Evolutionary conservation across 2,797 vertebrate genomes (phyloP), one percentile per base, ranked within the genome.

Genomic region (Tadarida brasiliensis): DNA sequence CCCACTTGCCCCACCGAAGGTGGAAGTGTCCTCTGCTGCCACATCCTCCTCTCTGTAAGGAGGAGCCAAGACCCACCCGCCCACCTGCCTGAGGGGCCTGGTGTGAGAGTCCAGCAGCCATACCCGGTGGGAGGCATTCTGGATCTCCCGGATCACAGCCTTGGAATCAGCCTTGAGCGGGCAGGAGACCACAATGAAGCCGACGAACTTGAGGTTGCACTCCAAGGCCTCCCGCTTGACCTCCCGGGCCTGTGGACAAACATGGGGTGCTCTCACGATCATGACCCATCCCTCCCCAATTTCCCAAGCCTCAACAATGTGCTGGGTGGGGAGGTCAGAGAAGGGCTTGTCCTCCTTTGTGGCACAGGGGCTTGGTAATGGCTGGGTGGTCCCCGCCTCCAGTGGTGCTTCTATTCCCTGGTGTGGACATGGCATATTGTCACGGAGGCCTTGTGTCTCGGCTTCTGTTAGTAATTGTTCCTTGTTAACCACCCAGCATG

Each of bases 131-230:
- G 99, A 99, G 0, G 99, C 99, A 0, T 99, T 99, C 97, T 99
- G 99, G 97, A 99, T 99, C 98, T 99, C 99, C 71, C 98, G 98
- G 98, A 99, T 99, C 76, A 99, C 99, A 0, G 99, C 97, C 96
- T 99, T 99, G 96, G 99, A 99, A 97, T 99, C 99, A 0, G 95
- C 98, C 98, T 99, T 99, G 70, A 99, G 99, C 0, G 99, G 99
- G 54, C 99, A 99, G 57, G 99, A 99, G 59, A 99, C 99, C 35
- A 99, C 99, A 90, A 99, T 99, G 98, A 99, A 99, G 3, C 99
- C 99, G 0, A 98, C 99, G 3, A 99, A 99, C 10, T 98, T 98
- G 95, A 99, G 99, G 90, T 99, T 98, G 24, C 99, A 99, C 93
- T 99, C 99, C 96, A 99, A 96, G 3, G 98, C 97, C 61, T 99